These are phyloP conservation scores for Salpingus planirostris DNA, from an alignment of 2,888 invertebrate species.

Conservation along the genomic window DNA sequence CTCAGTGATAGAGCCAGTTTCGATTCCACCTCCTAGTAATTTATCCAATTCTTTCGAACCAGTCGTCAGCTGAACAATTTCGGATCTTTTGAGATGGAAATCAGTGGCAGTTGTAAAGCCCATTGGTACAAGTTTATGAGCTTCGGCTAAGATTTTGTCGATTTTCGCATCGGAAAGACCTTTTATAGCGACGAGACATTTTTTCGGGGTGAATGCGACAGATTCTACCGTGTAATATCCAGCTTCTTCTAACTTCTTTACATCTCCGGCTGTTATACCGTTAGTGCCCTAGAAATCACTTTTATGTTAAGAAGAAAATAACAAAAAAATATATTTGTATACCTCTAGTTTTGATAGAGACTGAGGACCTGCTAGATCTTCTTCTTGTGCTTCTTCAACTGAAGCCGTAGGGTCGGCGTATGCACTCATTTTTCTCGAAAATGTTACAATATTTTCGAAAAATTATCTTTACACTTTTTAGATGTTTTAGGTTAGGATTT, in stretches of 20 bases:
- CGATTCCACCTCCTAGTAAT: conserved; percentile 89
- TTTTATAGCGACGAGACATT: conserved; percentile 77
- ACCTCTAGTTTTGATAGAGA: too few species aligned
- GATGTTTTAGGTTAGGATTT: too few species aligned
- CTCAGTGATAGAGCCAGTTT: conserved; percentile 97
- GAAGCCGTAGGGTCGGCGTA: too few species aligned
- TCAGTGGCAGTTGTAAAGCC: conserved; percentile 97
- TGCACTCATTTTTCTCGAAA: too few species aligned
- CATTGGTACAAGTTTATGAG: conserved; percentile 90
- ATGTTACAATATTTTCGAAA: too few species aligned
- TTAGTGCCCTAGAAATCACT: too few species aligned
- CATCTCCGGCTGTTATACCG: conserved; percentile 83
- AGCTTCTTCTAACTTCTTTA: conserved; percentile 87
- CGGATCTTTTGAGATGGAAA: conserved; percentile 89
- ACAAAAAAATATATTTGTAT: too few species aligned
- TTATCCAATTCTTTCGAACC: conserved; percentile 92
- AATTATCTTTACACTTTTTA: too few species aligned
- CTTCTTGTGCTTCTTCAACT: conserved; percentile 4
- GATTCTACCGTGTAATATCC: conserved; percentile 94
- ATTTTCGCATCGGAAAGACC: conserved; percentile 98
- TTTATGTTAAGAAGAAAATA: too few species aligned
- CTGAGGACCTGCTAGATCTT: too few species aligned
- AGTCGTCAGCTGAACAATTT: conserved; percentile 90
- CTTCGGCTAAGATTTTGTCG: conserved; percentile 85
- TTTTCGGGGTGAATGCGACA: conserved; percentile 91